A percentile compares a stretch with the other conserved stretches of the same genome.
phyloP scores from a whole-genome alignment of 2,113 vertebrate genomes.

The Scophthalmus maximus region DNA sequence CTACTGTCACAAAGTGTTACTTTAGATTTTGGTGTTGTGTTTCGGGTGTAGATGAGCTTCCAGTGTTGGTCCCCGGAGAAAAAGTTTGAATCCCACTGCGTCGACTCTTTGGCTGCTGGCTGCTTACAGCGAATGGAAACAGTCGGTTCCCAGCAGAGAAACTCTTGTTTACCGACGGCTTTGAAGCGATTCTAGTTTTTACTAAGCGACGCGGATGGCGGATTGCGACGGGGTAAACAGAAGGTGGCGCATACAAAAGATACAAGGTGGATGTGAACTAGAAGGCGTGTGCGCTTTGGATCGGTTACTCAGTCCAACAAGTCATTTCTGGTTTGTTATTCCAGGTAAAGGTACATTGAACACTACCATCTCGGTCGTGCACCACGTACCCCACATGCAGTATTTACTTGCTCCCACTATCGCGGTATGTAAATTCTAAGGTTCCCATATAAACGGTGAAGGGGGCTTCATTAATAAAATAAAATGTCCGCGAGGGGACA shows the following conservation, averaged over 20 bases:
- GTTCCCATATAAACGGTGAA: too few relatives aligned
- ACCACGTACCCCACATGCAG: too few relatives aligned
- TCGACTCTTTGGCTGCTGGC: conserved; percentile 63
- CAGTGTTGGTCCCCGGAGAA: conserved; percentile 68
- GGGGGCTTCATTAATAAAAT: too few relatives aligned
- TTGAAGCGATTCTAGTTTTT: conserved; percentile 43
- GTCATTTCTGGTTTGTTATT: too few relatives aligned
- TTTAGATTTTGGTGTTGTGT: conserved; percentile 57
- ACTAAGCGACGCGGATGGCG: conserved; percentile 25
- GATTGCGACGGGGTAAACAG: background rate
- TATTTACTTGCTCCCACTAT: too few relatives aligned
- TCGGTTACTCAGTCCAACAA: conserved; percentile 30
- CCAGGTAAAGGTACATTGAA: too few relatives aligned
- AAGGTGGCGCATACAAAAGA: conserved; percentile 28
- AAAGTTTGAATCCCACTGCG: conserved; percentile 64
- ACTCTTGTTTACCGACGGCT: conserved; percentile 57
- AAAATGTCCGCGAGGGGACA: background rate
- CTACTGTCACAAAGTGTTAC: conserved; percentile 69
- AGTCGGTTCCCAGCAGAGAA: conserved; percentile 52
- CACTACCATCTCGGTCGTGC: too few relatives aligned
- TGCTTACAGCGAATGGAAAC: conserved; percentile 58
- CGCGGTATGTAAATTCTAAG: too few relatives aligned
- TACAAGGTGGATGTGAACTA: conserved; percentile 27
- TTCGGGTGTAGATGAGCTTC: conserved; percentile 64
- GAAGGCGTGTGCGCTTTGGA: conserved; percentile 15